Evolutionary conservation across 2,113 vertebrate genomes (phyloP).

Genomic region (Orthochromis malagaraziensis): DNA sequence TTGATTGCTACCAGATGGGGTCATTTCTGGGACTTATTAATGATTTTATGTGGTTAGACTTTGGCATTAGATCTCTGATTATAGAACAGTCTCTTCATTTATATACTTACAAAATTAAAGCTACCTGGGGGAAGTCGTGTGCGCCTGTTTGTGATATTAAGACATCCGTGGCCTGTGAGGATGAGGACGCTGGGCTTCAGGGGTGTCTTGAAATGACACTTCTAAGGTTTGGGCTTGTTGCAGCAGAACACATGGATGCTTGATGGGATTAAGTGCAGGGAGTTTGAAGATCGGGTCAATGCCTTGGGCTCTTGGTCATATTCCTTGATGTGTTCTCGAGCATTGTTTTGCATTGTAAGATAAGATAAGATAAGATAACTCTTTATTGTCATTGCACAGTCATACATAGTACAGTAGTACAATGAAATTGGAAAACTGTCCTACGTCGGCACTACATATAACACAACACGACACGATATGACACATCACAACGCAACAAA

Average conservation of each 20-base stretch:
- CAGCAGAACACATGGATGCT: not conserved
- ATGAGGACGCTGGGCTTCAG: not conserved
- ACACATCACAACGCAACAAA: too few relatives aligned
- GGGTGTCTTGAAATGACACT: not conserved
- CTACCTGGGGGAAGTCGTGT: accelerated
- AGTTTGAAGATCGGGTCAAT: not conserved
- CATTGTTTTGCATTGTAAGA: not conserved
- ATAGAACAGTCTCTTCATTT: not conserved
- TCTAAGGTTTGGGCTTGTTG: not conserved
- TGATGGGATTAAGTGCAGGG: not conserved
- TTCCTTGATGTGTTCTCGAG: not conserved
- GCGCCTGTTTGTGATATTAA: not conserved
- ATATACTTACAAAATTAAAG: not conserved
- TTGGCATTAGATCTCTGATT: not conserved
- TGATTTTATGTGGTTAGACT: not conserved
- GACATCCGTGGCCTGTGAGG: not conserved
- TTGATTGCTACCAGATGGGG: not conserved
- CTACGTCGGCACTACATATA: too few relatives aligned
- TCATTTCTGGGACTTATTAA: not conserved
- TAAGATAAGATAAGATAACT: too few relatives aligned
- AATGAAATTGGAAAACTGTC: too few relatives aligned
- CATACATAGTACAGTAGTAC: too few relatives aligned
- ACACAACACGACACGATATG: too few relatives aligned
- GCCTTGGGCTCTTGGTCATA: not conserved
- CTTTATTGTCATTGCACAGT: too few relatives aligned